Base-by-base conservation (phyloP, 2,797 vertebrate species). In the Rhinoraja longicauda region DNA sequence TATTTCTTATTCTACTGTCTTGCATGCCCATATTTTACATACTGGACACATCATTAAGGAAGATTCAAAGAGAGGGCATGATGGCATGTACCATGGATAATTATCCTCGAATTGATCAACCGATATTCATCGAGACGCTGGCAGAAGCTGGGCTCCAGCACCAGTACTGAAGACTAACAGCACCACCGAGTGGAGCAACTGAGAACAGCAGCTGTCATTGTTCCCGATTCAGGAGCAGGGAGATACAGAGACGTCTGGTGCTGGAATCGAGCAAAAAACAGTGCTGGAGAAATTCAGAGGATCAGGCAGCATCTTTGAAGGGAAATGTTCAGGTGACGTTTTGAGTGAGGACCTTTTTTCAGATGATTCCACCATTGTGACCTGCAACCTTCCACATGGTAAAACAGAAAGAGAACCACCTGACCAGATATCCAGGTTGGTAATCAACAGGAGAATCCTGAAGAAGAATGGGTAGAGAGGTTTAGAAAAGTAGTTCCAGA, bases 91-190 rank as follows among this genome's bases (percentile, higher is more conserved):
- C 8, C 17, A n/a, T 2, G 0, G n/a, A 62, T 15, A 1, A 67
- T 17, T 53, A 19, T 36, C 64, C 84, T 29, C 13, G 59, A 59
- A 88, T 1, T 32, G 6, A 8, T n/a, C 84, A 21, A 9, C 15
- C 5, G 5, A 32, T 29, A 19, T 64, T 29, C 10, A 32, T 36
- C 0, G 59, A 67, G 59, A 32, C n/a, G 53, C 59, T 8, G 19
- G 6, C 59, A 64, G 29, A 8, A 59, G 1, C 45, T 53, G 9
- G 53, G 24, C n/a, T 62, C n/a, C 82, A 17, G 59, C n/a, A 9
- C 84, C 84, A 64, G 15, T 62, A 36, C n/a, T 88, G 84, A 67
- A 88, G 84, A 64, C n/a, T 36, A 67, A 67, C 62, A 67, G 84
- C 59, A 67, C 84, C 84, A 88, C 19, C 62, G 1, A 67, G 62